Evolutionary conservation across 2,888 invertebrate genomes (phyloP).

Genomic region (Papilio gigon): DNA sequence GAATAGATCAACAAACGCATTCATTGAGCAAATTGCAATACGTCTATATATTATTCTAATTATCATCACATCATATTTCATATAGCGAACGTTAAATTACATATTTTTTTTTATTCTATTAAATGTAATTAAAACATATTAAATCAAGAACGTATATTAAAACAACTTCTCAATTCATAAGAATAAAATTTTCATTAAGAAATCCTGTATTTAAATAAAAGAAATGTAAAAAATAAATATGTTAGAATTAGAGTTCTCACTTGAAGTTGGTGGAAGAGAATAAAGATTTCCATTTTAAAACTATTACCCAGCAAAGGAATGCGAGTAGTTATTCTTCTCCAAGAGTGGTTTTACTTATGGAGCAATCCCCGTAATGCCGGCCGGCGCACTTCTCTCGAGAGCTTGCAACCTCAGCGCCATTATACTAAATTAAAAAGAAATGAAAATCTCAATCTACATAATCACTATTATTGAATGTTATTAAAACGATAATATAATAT

Average conservation of each 20-base stretch:
- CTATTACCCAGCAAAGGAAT: not conserved
- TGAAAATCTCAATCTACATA: not conserved
- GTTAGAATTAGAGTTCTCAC: not conserved
- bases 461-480: too few species aligned
- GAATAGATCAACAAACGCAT: conserved; percentile 23
- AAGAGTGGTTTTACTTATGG: not conserved
- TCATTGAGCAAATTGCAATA: conserved; percentile 18
- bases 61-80: conserved; percentile 5
- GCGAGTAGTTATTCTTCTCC: conserved; percentile 1
- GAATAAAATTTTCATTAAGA: not conserved
- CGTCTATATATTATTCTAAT: conserved; percentile 14
- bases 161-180: too few species aligned
- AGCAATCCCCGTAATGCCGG: conserved; percentile 17
- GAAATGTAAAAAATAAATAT: too few species aligned
- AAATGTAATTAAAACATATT: too few species aligned
- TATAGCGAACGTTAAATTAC: too few species aligned
- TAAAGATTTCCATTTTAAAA: conserved; percentile 2
- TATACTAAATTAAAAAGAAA: not conserved
- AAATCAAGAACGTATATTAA: too few species aligned
- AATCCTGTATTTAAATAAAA: not conserved
- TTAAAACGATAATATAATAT: too few species aligned
- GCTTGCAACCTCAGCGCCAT: not conserved
- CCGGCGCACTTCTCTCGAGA: not conserved
- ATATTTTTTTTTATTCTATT: too few species aligned
- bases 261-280: not conserved